Percentiles rank a stretch among this genome's conserved stretches.
Conservation (phyloP, 2,797 vertebrate species). For the Danio choprae region DNA sequence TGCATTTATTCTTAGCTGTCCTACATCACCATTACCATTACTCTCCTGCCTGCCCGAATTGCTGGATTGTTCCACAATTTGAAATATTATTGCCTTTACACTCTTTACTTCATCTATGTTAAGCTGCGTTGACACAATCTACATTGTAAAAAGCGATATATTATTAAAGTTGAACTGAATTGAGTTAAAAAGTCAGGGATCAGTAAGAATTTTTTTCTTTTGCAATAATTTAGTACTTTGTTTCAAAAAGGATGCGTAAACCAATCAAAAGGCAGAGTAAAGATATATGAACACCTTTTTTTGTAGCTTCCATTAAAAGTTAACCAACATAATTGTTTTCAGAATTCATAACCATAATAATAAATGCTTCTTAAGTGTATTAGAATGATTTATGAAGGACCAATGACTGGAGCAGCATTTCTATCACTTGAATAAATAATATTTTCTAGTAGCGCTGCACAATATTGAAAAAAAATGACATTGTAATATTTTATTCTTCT, state of each 20-base stretch:
- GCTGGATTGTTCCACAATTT: too few species aligned
- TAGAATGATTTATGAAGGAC: not conserved
- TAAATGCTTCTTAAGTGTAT: not conserved
- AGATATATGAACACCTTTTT: not conserved
- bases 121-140: too few species aligned
- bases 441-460: too few species aligned
- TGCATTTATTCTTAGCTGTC: not conserved
- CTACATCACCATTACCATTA: not conserved
- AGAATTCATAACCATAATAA: too few species aligned
- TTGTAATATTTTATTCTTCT: too few species aligned
- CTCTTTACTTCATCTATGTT: too few species aligned
- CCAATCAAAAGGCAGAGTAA: not conserved
- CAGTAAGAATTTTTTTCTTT: not conserved
- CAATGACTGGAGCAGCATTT: not conserved
- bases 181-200: not conserved
- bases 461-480: too few species aligned
- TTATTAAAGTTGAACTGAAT: too few species aligned
- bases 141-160: too few species aligned
- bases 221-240: not conserved
- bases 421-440: too few species aligned
- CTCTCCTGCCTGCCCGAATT: too few species aligned
- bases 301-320: not conserved
- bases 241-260: not conserved
- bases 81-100: too few species aligned
- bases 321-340: not conserved